Conservation (phyloP, 2,113 vertebrate species). For the Sebastes schlegelii region DNA sequence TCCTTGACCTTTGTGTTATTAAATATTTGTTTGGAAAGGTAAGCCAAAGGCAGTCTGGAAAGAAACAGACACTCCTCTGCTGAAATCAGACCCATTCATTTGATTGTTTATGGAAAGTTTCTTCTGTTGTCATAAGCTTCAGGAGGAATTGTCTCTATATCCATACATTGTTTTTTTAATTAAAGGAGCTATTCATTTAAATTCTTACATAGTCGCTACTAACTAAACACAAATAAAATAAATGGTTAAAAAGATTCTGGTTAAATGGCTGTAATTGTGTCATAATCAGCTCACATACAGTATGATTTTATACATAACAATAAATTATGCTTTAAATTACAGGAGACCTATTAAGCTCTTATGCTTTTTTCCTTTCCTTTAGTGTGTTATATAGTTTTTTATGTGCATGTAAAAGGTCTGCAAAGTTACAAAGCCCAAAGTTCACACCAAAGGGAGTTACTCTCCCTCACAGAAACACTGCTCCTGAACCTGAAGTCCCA, state of each 20-base stretch:
- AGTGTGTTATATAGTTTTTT: no score
- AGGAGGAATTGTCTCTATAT: neutral
- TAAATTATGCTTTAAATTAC: neutral
- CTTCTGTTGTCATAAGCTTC: neutral
- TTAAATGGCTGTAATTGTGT: neutral
- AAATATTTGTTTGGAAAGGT: constrained; percentile 77
- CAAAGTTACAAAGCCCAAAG: no score
- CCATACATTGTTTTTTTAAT: neutral
- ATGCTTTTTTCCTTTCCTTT: no score
- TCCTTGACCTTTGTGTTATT: constrained; percentile 81
- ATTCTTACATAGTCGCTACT: neutral
- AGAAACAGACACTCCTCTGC: constrained; percentile 19
- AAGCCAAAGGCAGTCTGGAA: constrained; percentile 37
- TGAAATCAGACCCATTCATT: constrained; percentile 13
- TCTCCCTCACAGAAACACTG: no score
- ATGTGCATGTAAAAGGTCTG: no score
- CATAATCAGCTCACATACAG: neutral
- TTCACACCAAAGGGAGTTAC: no score
- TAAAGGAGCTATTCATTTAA: neutral
- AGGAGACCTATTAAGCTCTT: no score
- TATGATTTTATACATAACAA: neutral
- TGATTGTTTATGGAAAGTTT: neutral
- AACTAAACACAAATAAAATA: neutral
- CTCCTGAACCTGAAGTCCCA: no score
- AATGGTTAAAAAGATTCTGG: neutral